Percentiles rank a stretch among this genome's conserved stretches.
These are phyloP conservation scores for Atractosteus spatula DNA, from an alignment of 2,113 vertebrate genomes.

Conservation along the genomic window DNA sequence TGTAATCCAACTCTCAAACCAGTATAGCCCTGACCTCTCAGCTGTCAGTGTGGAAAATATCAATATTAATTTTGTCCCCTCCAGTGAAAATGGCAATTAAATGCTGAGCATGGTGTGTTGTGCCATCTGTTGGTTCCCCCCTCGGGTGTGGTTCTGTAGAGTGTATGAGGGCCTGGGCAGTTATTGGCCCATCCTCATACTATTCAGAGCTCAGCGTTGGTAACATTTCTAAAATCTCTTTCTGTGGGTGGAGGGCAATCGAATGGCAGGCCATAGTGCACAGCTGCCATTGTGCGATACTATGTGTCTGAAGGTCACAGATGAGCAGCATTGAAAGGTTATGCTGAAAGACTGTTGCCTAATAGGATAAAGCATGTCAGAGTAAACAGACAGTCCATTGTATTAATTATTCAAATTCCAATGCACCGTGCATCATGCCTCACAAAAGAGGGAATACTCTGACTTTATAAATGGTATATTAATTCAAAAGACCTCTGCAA, in stretches of 20 bases:
- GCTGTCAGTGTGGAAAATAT: background rate
- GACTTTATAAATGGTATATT: background rate
- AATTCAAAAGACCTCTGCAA: no score
- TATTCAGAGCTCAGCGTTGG: background rate
- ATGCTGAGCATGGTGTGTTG: background rate
- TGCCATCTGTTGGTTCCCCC: background rate
- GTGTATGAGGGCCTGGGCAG: background rate
- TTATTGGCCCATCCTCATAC: background rate
- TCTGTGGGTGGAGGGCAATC: slow-evolving; percentile 8
- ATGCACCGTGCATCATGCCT: no score
- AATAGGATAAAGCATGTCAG: slow-evolving; percentile 22
- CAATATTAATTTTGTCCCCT: background rate
- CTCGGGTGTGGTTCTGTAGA: background rate
- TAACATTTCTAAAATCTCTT: background rate
- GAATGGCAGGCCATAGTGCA: slow-evolving; percentile 28
- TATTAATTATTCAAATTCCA: no score
- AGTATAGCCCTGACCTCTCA: background rate
- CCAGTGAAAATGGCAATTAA: background rate
- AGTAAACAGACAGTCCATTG: slow-evolving; percentile 19
- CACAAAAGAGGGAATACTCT: background rate
- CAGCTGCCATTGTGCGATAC: slow-evolving; percentile 12
- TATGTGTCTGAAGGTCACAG: slow-evolving; percentile 27
- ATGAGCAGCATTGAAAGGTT: slow-evolving; percentile 12
- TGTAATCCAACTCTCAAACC: background rate
- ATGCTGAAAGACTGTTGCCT: slow-evolving; percentile 15